A percentile compares a stretch with the other conserved stretches of the same genome.
These are phyloP conservation scores for Botrylloides violaceus DNA, from an alignment of 23 tunicate genomes.

Conservation along the genomic window DNA sequence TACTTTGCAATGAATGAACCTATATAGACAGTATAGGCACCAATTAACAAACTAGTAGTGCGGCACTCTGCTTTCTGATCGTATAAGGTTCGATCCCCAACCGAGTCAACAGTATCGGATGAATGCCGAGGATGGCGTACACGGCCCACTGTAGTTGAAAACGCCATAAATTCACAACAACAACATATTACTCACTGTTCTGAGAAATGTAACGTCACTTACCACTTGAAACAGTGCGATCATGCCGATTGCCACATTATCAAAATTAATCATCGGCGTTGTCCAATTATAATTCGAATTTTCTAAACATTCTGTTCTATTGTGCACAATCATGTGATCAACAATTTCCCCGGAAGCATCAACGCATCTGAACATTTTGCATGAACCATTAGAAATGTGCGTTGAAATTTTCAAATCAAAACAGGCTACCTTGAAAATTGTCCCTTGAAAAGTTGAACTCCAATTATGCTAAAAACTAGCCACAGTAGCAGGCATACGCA, in stretches of 20 bases:
- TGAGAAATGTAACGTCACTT: no score
- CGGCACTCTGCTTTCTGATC: no score
- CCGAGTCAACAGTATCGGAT: no score
- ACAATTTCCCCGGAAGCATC: conserved; percentile 29
- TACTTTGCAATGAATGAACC: not conserved
- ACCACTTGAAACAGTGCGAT: conserved; percentile 90
- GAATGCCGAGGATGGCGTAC: no score
- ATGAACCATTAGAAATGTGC: not conserved
- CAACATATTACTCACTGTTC: no score
- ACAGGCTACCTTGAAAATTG: conserved; percentile 52
- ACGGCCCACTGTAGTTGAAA: no score
- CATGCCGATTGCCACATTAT: conserved; percentile 82
- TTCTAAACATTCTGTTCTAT: conserved; percentile 31
- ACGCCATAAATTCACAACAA: no score
- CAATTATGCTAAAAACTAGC: conserved; percentile 91
- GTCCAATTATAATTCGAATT: conserved; percentile 43
- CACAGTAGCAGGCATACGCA: conserved; percentile 88
- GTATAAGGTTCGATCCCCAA: no score
- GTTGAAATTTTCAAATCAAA: not conserved
- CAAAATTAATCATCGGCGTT: conserved; percentile 69
- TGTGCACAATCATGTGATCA: conserved; percentile 7
- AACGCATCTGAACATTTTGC: conserved; percentile 26
- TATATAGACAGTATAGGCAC: no score
- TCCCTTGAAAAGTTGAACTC: conserved; percentile 92
- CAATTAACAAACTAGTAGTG: no score